Percentiles rank a stretch among this genome's conserved stretches.
Evolutionary conservation across 2,797 vertebrate species (phyloP).

Genomic region (Pristis pectinata): DNA sequence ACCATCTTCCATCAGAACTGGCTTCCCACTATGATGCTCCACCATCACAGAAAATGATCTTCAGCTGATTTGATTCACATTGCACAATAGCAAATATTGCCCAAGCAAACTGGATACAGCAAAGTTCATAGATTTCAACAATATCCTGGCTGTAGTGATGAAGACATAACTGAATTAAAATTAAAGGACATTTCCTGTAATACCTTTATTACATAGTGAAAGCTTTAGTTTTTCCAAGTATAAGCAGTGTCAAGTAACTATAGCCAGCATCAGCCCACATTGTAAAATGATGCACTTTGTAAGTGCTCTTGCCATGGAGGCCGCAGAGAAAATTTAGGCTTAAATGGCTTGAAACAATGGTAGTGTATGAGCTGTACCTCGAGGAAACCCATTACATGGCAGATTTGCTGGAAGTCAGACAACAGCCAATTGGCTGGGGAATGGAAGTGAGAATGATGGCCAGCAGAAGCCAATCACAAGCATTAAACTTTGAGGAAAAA

Average conservation of each 20-base stretch:
- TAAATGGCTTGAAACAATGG: too few relatives aligned
- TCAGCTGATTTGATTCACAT: too few relatives aligned
- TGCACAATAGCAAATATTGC: too few relatives aligned
- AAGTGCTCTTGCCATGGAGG: not conserved
- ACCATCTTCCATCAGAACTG: too few relatives aligned
- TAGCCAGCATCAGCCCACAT: not conserved
- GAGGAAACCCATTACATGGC: not conserved
- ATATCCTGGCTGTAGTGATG: too few relatives aligned
- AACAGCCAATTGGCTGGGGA: constrained; percentile 8
- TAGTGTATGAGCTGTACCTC: not conserved
- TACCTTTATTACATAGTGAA: too few relatives aligned
- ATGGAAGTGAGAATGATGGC: not conserved
- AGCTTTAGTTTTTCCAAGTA: not conserved
- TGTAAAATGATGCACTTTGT: not conserved
- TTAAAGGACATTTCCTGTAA: not conserved
- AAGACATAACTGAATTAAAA: too few relatives aligned
- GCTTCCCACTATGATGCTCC: too few relatives aligned
- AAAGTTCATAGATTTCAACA: too few relatives aligned
- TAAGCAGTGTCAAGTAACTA: not conserved
- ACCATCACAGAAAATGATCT: too few relatives aligned
- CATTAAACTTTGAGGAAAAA: not conserved
- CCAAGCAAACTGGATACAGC: too few relatives aligned
- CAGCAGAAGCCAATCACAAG: not conserved
- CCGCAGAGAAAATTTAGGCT: not conserved
- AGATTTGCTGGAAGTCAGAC: not conserved